Evolutionary conservation across 2,797 vertebrate species (phyloP).

Genomic region (Staurois parvus): DNA sequence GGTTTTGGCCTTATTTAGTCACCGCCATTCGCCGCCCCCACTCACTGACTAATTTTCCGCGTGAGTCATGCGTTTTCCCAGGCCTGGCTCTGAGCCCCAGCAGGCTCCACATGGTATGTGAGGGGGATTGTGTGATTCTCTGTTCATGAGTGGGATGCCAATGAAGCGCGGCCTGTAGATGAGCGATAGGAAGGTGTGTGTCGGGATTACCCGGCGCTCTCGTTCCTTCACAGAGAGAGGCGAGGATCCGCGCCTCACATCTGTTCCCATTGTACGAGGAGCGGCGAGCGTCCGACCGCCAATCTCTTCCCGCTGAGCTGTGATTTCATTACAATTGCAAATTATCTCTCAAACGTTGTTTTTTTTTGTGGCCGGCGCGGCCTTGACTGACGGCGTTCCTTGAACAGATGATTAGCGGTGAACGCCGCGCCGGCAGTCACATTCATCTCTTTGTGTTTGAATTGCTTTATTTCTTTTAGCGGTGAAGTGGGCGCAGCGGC

Average conservation of each 20-base stretch:
- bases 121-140: slow-evolving; percentile 51
- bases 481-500: too few species aligned
- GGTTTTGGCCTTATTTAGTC: slow-evolving; percentile 55
- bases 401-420: background rate
- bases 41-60: slow-evolving; percentile 57
- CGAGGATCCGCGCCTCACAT: slow-evolving; percentile 47
- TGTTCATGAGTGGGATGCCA: slow-evolving; percentile 51
- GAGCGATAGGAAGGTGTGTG: slow-evolving; percentile 32
- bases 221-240: slow-evolving; percentile 22
- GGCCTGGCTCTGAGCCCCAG: slow-evolving; percentile 27
- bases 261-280: slow-evolving; percentile 41
- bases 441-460: background rate
- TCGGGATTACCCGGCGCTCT: slow-evolving; percentile 44
- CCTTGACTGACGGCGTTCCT: slow-evolving; percentile 10
- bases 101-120: slow-evolving; percentile 51
- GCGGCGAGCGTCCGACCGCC: slow-evolving; percentile 4
- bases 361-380: background rate
- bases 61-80: slow-evolving; percentile 54
- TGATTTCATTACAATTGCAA: slow-evolving; percentile 58
- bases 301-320: slow-evolving; percentile 21
- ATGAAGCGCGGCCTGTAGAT: slow-evolving; percentile 48
- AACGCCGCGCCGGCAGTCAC: background rate
- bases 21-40: slow-evolving; percentile 41
- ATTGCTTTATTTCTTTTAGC: background rate
- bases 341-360: slow-evolving; percentile 44